Evolutionary conservation across 35 echinoderm and acorn worm genomes (phyloP), one percentile per base, ranked within the genome.

Genomic region (Heliocidaris tuberculata): DNA sequence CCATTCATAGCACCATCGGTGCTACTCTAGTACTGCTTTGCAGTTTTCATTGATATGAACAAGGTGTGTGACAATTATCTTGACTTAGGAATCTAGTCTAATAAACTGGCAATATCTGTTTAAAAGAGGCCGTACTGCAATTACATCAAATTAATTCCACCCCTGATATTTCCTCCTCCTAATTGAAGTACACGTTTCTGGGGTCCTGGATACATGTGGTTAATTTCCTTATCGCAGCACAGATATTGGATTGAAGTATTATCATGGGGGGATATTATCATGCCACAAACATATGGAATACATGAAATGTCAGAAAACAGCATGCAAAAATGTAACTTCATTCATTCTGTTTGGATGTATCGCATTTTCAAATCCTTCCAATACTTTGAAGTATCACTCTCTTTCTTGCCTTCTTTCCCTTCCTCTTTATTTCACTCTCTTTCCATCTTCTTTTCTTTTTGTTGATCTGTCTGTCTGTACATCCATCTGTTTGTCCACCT

Each of bases 111-210:
- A 78, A 78, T 78, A 78, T 78, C 65, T 78, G 24, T 78, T 78
- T 24, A 78, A 78, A 78, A n/a, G 27, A 3, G 65, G 65, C 65
- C 27, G 65, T 78, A 78, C 65, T 1, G 65, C 27, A 78, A 78
- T 78, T 78, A 78, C 65, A 78, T 78, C 65, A 78, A 78, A 78
- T 78, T 78, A 78, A 78, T 78, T 78, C 65, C 65, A 78, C 65
- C 27, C 65, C 21, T 78, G 65, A 78, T 78, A 78, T 78, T 78
- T 78, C 65, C 65, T n/a, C 19, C 27, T 78, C 65, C 19, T 78
- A 78, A 78, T 78, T 78, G 65, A 78, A 78, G 65, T 78, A 78
- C 65, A 78, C 65, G 17, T 78, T 78, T 78, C 65, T 27, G 65
- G 27, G 65, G 65, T 19, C 65, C 65, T 78, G 65, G 8, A 1